A percentile compares a stretch with the other conserved stretches of the same genome.
Conservation (phyloP, 2,113 vertebrate genomes). For the Forbesichthys agassizii region DNA sequence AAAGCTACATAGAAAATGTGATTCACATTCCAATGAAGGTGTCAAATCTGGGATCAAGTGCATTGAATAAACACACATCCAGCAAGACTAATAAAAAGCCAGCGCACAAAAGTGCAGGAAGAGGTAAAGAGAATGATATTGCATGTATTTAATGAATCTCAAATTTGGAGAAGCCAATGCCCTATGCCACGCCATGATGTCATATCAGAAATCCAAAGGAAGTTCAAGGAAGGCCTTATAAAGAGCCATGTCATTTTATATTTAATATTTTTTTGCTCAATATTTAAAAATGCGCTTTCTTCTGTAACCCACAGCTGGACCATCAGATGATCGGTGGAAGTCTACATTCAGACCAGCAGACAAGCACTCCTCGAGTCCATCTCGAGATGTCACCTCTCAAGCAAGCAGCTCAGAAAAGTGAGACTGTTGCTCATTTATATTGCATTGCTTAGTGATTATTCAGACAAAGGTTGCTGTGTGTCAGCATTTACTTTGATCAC, state of each 20-base stretch:
- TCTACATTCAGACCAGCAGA: constrained; percentile 51
- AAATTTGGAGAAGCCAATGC: too few relatives aligned
- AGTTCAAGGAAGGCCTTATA: too few relatives aligned
- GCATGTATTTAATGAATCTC: too few relatives aligned
- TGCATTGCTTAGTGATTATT: background rate
- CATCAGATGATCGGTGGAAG: constrained; percentile 42
- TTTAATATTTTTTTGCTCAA: too few relatives aligned
- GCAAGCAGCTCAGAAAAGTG: constrained; percentile 36
- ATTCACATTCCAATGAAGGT: constrained; percentile 6
- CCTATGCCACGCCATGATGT: too few relatives aligned
- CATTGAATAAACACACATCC: background rate
- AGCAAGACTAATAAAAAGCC: background rate
- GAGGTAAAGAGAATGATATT: too few relatives aligned
- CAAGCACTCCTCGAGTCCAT: background rate
- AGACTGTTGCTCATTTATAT: background rate
- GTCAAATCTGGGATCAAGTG: background rate
- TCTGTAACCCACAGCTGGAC: background rate
- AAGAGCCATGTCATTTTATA: too few relatives aligned
- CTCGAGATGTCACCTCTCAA: background rate
- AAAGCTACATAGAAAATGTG: constrained; percentile 41
- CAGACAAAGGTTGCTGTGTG: too few relatives aligned
- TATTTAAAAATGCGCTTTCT: background rate
- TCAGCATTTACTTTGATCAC: too few relatives aligned
- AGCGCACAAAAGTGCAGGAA: constrained; percentile 14
- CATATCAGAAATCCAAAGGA: too few relatives aligned